phyloP scores from a whole-genome alignment of 1,140 invertebrate genomes.

The Oreohelix idahoensis region DNA sequence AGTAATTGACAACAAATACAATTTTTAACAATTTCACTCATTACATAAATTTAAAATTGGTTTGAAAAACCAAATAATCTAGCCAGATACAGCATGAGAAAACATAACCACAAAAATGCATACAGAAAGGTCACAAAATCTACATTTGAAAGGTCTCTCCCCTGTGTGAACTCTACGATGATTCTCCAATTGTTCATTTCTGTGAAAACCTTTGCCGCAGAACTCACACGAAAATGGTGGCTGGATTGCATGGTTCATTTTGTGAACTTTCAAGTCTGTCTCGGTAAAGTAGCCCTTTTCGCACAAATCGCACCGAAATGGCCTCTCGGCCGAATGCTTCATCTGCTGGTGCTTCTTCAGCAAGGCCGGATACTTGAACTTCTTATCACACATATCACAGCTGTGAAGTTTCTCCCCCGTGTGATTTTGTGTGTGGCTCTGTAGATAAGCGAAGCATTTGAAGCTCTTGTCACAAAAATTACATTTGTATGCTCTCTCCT shows the following conservation, averaged over 20 bases:
- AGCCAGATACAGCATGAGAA: too few relatives aligned
- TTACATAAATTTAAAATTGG: too few relatives aligned
- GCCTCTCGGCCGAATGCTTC: constrained; percentile 89
- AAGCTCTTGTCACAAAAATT: constrained; percentile 31
- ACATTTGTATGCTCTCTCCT: constrained; percentile 8
- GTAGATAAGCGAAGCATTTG: constrained; percentile 30
- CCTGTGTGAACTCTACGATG: constrained; percentile 8
- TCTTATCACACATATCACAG: constrained; percentile 35
- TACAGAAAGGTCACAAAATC: constrained; percentile 20
- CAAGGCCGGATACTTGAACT: constrained; percentile 87
- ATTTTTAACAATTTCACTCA: too few relatives aligned
- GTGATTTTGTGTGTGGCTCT: constrained; percentile 35
- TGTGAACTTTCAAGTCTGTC: constrained; percentile 29
- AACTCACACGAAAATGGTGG: constrained; percentile 30
- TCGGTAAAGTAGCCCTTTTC: constrained; percentile 34
- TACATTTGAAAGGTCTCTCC: constrained; percentile 23
- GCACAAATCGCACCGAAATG: constrained; percentile 47
- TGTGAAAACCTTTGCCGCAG: constrained; percentile 32
- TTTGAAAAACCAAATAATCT: too few relatives aligned
- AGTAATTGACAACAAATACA: too few relatives aligned
- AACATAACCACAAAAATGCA: too few relatives aligned
- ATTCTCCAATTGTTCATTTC: constrained; percentile 8
- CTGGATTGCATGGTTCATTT: constrained; percentile 27
- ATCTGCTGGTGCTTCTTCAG: constrained; percentile 92
- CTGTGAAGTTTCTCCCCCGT: constrained; percentile 30